Conservation (phyloP, 2,113 vertebrate species). For the Larimichthys polyactis region DNA sequence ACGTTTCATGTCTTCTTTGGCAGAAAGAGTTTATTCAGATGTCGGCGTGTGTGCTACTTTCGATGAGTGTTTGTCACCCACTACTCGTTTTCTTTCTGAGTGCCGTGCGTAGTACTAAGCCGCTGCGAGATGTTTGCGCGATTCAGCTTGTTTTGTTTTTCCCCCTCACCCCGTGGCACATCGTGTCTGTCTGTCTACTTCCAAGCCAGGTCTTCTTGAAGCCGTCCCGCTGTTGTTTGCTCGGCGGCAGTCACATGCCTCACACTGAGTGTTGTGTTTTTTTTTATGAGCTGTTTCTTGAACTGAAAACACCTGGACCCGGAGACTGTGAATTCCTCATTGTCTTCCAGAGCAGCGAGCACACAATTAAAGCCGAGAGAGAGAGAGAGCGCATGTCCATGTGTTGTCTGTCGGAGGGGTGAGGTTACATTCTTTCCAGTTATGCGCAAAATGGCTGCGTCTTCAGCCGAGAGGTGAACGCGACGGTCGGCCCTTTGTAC, state of each 20-base stretch:
- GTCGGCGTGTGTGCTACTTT: slow-evolving; percentile 1
- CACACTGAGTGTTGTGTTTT: slow-evolving; percentile 34
- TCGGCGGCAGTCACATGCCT: slow-evolving; percentile 61
- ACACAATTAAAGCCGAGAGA: slow-evolving; percentile 61
- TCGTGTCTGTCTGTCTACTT: slow-evolving; percentile 58
- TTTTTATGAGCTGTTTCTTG: slow-evolving; percentile 72
- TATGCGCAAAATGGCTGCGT: slow-evolving; percentile 55
- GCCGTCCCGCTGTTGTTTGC: slow-evolving; percentile 63
- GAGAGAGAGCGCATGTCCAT: slow-evolving; percentile 39
- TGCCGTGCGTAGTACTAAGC: slow-evolving; percentile 46
- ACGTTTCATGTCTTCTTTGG: background rate
- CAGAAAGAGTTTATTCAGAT: background rate
- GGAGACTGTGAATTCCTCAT: slow-evolving; percentile 62
- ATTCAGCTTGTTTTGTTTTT: slow-evolving; percentile 62
- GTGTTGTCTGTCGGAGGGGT: slow-evolving; percentile 60
- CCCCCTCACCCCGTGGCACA: slow-evolving; percentile 57
- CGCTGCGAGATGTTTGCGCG: slow-evolving; percentile 73
- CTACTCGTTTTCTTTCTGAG: slow-evolving; percentile 19
- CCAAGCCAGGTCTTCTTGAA: slow-evolving; percentile 60
- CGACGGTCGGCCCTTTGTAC: background rate
- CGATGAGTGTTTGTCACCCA: slow-evolving; percentile 1
- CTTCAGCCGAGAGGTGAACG: slow-evolving; percentile 30
- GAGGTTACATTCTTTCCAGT: slow-evolving; percentile 57
- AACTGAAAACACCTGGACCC: slow-evolving; percentile 78
- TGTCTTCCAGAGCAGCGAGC: slow-evolving; percentile 56